Conservation (phyloP, 2,888 invertebrate genomes). For the Eretmocerus hayati region DNA sequence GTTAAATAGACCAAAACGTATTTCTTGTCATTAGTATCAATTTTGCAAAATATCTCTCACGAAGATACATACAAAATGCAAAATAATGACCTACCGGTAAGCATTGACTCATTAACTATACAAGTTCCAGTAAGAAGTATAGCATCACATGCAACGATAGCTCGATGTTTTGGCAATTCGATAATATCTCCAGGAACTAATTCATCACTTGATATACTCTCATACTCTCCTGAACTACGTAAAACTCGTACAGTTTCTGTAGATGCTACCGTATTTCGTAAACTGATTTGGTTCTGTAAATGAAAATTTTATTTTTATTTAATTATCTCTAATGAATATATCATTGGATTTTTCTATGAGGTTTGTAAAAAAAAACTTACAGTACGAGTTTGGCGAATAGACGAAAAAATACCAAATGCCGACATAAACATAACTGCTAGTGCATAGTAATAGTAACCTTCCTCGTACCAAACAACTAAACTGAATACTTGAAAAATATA, state of each 20-base stretch:
- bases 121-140: constrained; percentile 79
- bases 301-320: not conserved
- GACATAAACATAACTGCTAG: constrained; percentile 77
- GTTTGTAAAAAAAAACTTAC: constrained; percentile 45
- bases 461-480: constrained; percentile 73
- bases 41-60: no score
- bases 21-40: no score
- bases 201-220: constrained; percentile 52
- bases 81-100: constrained; percentile 63
- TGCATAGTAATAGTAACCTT: constrained; percentile 82
- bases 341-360: not conserved
- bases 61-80: no score
- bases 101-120: constrained; percentile 91
- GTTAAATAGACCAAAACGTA: no score
- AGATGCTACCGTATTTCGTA: constrained; percentile 47
- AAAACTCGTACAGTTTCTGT: constrained; percentile 51
- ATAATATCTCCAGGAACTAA: constrained; percentile 85
- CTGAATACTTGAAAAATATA: constrained; percentile 85
- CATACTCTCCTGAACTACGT: constrained; percentile 44
- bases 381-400: constrained; percentile 72
- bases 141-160: constrained; percentile 69
- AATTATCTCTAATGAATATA: not conserved
- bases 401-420: constrained; percentile 65
- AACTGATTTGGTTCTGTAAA: constrained; percentile 46
- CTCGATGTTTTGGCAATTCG: constrained; percentile 71